Conservation (phyloP, 1,140 invertebrate genomes). For the Calliopsis andreniformis region DNA sequence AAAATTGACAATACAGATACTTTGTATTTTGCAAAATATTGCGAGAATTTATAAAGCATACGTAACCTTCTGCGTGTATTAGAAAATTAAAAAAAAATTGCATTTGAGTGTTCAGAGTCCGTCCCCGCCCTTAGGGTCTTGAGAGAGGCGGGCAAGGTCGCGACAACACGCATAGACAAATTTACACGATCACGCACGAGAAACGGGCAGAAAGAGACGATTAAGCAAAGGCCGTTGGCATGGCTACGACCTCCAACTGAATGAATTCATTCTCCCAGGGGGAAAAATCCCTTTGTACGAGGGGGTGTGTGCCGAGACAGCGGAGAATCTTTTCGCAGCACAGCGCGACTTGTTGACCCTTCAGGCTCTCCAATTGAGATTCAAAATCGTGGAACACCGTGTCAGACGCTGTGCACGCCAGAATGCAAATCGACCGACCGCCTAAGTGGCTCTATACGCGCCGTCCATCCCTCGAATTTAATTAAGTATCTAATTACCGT, state of each 20-base stretch:
- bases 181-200: slow-evolving; percentile 43
- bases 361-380: not conserved
- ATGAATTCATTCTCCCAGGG: slow-evolving; percentile 41
- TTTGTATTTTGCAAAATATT: too few species aligned
- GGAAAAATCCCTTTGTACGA: slow-evolving; percentile 3
- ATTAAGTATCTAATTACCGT: slow-evolving; percentile 41
- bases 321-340: slow-evolving; percentile 7
- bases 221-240: slow-evolving; percentile 66
- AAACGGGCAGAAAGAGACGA: slow-evolving; percentile 29
- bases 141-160: slow-evolving; percentile 11
- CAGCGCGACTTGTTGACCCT: not conserved
- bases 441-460: not conserved
- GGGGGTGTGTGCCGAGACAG: not conserved
- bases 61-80: too few species aligned
- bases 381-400: not conserved
- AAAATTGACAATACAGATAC: too few species aligned
- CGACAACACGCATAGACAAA: slow-evolving; percentile 19
- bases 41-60: too few species aligned
- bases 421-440: slow-evolving; percentile 20
- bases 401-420: too few species aligned
- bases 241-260: slow-evolving; percentile 63
- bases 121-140: not conserved
- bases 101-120: not conserved
- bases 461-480: slow-evolving; percentile 12
- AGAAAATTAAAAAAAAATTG: not conserved